phyloP scores from a whole-genome alignment of 2,888 invertebrate genomes.

The Bombyx huttoni region DNA sequence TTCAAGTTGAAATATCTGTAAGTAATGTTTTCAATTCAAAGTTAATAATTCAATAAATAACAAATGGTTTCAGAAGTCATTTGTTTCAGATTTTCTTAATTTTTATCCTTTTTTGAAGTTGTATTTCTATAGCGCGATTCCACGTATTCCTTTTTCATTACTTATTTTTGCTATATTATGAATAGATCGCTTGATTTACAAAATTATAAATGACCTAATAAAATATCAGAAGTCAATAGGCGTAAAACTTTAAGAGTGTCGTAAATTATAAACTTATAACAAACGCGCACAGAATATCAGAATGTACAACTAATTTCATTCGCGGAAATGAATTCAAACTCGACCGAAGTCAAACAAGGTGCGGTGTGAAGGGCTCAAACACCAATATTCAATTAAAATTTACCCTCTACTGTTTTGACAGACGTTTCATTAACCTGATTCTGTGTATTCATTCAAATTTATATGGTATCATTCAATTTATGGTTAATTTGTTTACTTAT shows the following conservation, averaged over 20 bases:
- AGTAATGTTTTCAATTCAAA: no score
- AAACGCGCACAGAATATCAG: not conserved
- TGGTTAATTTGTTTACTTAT: no score
- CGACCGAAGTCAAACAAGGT: conserved; percentile 20
- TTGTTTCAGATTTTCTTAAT: no score
- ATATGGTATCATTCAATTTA: not conserved
- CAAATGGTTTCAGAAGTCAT: no score
- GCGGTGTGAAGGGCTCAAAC: conserved; percentile 39
- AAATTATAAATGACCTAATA: not conserved
- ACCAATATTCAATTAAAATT: conserved; percentile 60
- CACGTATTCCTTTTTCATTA: no score
- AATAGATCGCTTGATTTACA: not conserved
- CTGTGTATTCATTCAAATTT: conserved; percentile 14
- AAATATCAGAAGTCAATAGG: not conserved
- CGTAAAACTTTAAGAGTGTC: not conserved
- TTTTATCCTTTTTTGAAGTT: no score
- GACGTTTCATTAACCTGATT: conserved; percentile 67
- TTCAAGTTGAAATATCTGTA: no score
- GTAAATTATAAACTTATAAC: conserved; percentile 2
- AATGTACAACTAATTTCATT: conserved; percentile 3
- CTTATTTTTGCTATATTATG: no score
- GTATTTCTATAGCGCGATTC: no score
- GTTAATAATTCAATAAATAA: no score
- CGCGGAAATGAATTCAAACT: conserved; percentile 1
- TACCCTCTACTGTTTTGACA: conserved; percentile 45